Base-by-base conservation (phyloP, 2,888 invertebrate species). In the Dynastes grantii region DNA sequence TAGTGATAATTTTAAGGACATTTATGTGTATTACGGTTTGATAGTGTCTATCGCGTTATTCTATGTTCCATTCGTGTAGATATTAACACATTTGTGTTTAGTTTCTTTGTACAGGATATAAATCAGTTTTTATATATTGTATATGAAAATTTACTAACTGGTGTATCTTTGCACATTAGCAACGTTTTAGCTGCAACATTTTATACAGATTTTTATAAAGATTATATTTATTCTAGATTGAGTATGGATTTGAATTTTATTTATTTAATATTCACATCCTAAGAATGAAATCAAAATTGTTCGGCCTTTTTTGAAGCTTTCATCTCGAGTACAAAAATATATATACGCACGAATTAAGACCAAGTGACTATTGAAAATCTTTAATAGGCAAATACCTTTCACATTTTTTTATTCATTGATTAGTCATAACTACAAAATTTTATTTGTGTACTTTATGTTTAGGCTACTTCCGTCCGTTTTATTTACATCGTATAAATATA, bases 161-260 rank as follows among this genome's bases (percentile, higher is more conserved):
- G n/a, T 55, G 9, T 58, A 8, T 61, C 40, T 45, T 75, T 22
- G 32, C 27, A 32, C 61, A 61, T 40, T 75, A 75, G 73, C 73
- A 75, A 22, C 61, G 61, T 75, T 75, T 61, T 75, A 61, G 73
- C 61, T 61, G 73, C 73, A 51, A 73, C 61, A 55, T 75, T 75
- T 75, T 75, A 75, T 75, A 75, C 58, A 61, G 45, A 61, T 71
- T 61, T 73, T 29, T 58, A 58, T 45, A 58, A 37, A 40, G n/a
- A 16, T 32, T 51, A 29, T 75, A 75, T 58, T 58, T 61, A 75
- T 75, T 75, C 61, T 75, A 27, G n/a, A 61, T 40, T 61, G 45
- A 75, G 22, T 49, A 55, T 58, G 13, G 29, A 61, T 75, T 75
- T 55, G 61, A 75, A 75, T 61, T 75, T 61, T 75, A 75, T 55